phyloP scores from a whole-genome alignment of 1,140 invertebrate species.

The Diploscapter pachys region DNA sequence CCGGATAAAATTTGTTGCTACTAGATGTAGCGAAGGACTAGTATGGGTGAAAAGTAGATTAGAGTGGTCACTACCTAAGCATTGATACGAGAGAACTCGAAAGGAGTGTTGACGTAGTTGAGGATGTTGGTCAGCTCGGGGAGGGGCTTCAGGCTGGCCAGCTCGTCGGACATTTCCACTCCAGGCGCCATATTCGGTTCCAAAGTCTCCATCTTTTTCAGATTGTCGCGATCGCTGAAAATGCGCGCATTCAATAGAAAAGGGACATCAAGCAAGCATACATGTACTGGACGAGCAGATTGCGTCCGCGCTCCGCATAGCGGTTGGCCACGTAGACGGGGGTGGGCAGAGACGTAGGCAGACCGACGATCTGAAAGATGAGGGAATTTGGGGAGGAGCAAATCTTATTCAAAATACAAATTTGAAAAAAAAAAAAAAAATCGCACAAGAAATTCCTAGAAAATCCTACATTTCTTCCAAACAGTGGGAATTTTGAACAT shows the following conservation, averaged over 20 bases:
- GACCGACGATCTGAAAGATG: constrained; percentile 31
- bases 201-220: background rate
- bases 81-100: constrained; percentile 19
- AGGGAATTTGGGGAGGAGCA: constrained; percentile 10
- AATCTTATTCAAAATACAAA: constrained; percentile 10
- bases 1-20: too few species aligned
- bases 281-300: constrained; percentile 13
- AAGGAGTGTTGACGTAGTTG: background rate
- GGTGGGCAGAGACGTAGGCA: constrained; percentile 31
- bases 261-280: constrained; percentile 4
- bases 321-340: constrained; percentile 36
- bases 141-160: background rate
- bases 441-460: background rate
- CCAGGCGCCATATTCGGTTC: background rate
- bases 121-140: constrained; percentile 17
- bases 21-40: too few species aligned
- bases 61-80: constrained; percentile 2
- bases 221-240: background rate
- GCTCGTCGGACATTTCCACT: background rate
- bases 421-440: background rate
- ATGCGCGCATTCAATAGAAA: background rate
- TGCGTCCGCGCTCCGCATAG: constrained; percentile 35
- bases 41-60: too few species aligned
- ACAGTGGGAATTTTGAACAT: too few species aligned
- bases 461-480: background rate